These are phyloP conservation scores for Prunella fulvescens DNA, from an alignment of 2,113 vertebrate genomes.

Conservation along the genomic window DNA sequence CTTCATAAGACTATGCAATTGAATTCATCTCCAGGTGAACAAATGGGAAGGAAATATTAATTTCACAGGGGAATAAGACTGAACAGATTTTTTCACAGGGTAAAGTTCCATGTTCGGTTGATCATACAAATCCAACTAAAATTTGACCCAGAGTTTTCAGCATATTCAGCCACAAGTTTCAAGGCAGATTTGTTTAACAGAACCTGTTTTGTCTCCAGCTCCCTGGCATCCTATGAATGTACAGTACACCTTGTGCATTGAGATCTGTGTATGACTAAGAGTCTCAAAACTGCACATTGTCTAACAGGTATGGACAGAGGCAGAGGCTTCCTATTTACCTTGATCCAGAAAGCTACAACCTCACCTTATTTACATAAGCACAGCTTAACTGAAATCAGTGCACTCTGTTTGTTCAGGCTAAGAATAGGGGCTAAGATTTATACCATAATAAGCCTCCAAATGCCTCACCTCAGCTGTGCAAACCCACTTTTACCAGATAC, in stretches of 20 bases:
- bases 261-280: background rate
- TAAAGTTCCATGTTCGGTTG: background rate
- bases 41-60: background rate
- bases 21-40: background rate
- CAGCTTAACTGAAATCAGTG: background rate
- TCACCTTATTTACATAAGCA: background rate
- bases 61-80: background rate
- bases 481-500: background rate
- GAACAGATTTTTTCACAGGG: background rate
- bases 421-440: background rate
- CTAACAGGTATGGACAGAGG: background rate
- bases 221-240: rapidly evolving
- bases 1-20: background rate
- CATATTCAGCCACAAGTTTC: background rate
- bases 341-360: background rate
- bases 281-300: background rate
- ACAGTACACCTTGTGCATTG: background rate
- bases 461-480: background rate
- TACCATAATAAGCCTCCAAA: background rate
- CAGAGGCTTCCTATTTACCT: background rate
- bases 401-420: background rate
- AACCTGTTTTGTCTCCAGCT: background rate
- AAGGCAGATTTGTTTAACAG: background rate
- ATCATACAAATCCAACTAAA: background rate
- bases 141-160: background rate